These are phyloP conservation scores for Cairina moschata DNA, from an alignment of 2,113 vertebrate species.

Conservation along the genomic window DNA sequence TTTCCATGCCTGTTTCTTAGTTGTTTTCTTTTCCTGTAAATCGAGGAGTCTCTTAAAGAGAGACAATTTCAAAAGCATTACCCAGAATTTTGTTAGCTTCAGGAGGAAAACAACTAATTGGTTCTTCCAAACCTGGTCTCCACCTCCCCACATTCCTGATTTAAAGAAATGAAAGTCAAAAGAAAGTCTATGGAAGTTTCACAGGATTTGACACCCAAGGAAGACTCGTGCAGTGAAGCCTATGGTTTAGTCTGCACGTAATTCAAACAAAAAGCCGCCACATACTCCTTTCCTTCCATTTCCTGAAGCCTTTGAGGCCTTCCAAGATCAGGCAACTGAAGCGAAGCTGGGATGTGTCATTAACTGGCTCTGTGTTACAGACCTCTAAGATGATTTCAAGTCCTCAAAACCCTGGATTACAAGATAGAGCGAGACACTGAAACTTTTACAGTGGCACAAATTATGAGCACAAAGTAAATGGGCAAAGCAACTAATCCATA, in stretches of 20 bases:
- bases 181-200: neutral
- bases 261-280: neutral
- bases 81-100: neutral
- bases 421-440: neutral
- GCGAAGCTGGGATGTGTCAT: neutral
- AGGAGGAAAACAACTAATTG: neutral
- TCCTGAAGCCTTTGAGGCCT: neutral
- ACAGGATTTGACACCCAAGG: neutral
- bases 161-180: neutral
- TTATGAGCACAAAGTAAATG: neutral
- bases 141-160: neutral
- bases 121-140: neutral
- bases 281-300: neutral
- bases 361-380: neutral
- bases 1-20: neutral
- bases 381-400: neutral
- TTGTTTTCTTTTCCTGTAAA: neutral
- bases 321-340: neutral
- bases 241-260: neutral
- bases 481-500: neutral
- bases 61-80: neutral
- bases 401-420: neutral
- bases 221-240: neutral
- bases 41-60: conserved; percentile 1
- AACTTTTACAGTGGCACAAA: neutral